These are phyloP conservation scores for Galago senegalensis DNA, from an alignment of 2,797 vertebrate genomes.

Conservation along the genomic window DNA sequence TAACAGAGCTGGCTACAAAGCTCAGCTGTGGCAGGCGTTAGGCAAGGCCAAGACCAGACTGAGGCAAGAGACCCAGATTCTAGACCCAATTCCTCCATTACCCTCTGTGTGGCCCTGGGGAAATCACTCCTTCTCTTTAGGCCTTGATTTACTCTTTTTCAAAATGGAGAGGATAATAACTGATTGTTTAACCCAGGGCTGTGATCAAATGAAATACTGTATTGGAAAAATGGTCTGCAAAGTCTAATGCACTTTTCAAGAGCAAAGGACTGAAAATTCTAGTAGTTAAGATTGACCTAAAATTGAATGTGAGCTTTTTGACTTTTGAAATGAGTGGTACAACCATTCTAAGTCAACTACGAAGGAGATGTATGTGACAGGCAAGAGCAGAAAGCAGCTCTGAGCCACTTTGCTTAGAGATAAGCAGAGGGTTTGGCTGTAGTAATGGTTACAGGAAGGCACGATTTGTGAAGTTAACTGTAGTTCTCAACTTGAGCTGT, in stretches of 20 bases:
- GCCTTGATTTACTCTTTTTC: slow-evolving; percentile 13
- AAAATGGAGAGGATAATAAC: slow-evolving; percentile 21
- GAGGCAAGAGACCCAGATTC: not conserved
- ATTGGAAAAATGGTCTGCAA: slow-evolving; percentile 45
- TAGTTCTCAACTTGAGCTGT: not conserved
- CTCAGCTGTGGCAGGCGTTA: not conserved
- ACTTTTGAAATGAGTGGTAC: slow-evolving; percentile 80
- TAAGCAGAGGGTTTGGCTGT: slow-evolving; percentile 38
- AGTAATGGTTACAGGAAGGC: not conserved
- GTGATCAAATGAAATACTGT: not conserved
- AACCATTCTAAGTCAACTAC: slow-evolving; percentile 56
- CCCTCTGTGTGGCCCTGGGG: not conserved
- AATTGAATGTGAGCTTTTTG: slow-evolving; percentile 75
- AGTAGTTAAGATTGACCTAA: slow-evolving; percentile 62
- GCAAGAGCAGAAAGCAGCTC: slow-evolving; percentile 46
- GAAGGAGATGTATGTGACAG: slow-evolving; percentile 66
- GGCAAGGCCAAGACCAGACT: not conserved
- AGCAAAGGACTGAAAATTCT: slow-evolving; percentile 31
- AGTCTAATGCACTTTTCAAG: slow-evolving; percentile 34
- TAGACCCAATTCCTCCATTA: not conserved
- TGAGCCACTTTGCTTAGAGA: slow-evolving; percentile 46
- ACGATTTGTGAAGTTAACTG: not conserved
- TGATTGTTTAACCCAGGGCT: not conserved
- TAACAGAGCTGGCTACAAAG: not conserved
- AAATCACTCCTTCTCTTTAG: not conserved